phyloP scores from a whole-genome alignment of 2,797 vertebrate genomes.

The Cynodonichthys magdalenae region DNA sequence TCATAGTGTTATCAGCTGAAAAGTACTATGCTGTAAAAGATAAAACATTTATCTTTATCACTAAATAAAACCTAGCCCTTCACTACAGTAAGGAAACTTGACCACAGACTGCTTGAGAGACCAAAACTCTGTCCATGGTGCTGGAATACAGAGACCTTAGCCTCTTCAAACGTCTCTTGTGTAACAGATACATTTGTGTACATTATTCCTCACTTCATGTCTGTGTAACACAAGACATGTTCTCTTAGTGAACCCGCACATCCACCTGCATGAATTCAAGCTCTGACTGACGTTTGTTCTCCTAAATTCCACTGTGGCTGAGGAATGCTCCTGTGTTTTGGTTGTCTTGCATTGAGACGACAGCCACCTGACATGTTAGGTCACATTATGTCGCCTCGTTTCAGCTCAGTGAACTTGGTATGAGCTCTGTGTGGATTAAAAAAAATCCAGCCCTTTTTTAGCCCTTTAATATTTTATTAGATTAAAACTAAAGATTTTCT shows the following conservation, averaged over 20 bases:
- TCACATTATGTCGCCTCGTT: too few species aligned
- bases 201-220: conserved; percentile 13
- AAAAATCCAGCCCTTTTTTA: too few species aligned
- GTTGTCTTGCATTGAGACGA: too few species aligned
- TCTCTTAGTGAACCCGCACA: conserved; percentile 1
- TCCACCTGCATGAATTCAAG: conserved; percentile 2
- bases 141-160: conserved; percentile 47
- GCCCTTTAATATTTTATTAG: too few species aligned
- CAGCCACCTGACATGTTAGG: too few species aligned
- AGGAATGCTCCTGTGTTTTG: conserved; percentile 9
- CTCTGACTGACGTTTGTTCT: conserved; percentile 30
- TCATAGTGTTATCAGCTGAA: conserved; percentile 4
- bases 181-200: conserved; percentile 22
- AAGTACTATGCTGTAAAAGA: conserved; percentile 3
- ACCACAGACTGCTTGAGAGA: not conserved
- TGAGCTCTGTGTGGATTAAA: too few species aligned
- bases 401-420: too few species aligned
- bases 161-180: not conserved
- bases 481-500: too few species aligned
- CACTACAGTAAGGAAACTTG: conserved; percentile 8
- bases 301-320: conserved; percentile 2
- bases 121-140: conserved; percentile 75
- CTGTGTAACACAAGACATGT: conserved; percentile 1
- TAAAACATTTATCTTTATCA: conserved; percentile 6
- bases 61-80: conserved; percentile 28